Evolutionary conservation across 2,888 invertebrate genomes (phyloP).

Genomic region (Coecobrya sp.): DNA sequence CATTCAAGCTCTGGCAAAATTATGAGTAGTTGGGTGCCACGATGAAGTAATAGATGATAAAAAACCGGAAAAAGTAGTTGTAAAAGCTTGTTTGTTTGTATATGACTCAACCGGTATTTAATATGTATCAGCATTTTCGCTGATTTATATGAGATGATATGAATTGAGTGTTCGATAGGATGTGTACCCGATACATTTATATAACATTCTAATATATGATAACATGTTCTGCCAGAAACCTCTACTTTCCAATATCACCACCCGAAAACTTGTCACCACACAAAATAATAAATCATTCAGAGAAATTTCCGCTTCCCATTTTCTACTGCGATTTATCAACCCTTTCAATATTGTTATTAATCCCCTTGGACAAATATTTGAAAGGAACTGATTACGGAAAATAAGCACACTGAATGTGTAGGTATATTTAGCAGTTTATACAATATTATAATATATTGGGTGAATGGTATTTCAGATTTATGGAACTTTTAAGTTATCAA

Average conservation of each 20-base stretch:
- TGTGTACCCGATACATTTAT: neutral
- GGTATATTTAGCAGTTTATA: neutral
- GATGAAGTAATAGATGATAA: neutral
- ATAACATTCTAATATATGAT: neutral
- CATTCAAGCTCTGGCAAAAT: slow-evolving; percentile 32
- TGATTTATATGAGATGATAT: no score
- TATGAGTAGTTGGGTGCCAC: neutral
- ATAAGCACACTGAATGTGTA: neutral
- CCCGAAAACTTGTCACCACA: slow-evolving; percentile 53
- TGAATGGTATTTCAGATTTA: neutral
- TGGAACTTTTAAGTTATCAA: neutral
- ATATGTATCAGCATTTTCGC: no score
- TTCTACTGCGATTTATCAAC: slow-evolving; percentile 57
- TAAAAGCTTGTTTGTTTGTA: neutral
- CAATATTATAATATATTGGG: neutral
- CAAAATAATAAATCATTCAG: slow-evolving; percentile 71
- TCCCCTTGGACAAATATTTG: slow-evolving; percentile 75
- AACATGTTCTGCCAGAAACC: neutral
- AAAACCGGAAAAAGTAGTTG: neutral
- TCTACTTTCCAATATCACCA: neutral
- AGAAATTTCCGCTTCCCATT: slow-evolving; percentile 49
- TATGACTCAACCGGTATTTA: no score
- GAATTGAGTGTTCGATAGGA: no score
- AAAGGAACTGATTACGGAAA: slow-evolving; percentile 23
- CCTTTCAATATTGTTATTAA: slow-evolving; percentile 67